Evolutionary conservation across 2,113 vertebrate species (phyloP).

Genomic region (Toxotes chatareus): DNA sequence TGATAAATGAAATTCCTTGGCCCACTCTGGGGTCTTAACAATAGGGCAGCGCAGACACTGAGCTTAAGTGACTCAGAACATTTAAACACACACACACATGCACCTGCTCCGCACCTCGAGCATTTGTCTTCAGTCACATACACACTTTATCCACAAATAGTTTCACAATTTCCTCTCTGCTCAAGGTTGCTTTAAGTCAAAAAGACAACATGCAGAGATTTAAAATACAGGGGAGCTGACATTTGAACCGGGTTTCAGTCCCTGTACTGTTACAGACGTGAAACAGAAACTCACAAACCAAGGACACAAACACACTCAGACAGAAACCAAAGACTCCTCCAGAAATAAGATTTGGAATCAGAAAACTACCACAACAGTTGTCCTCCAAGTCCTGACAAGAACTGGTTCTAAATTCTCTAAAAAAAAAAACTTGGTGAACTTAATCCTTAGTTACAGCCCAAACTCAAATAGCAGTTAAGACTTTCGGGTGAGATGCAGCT

Average conservation of each 20-base stretch:
- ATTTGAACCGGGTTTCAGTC: not conserved
- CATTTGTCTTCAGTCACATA: constrained; percentile 10
- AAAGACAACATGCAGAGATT: not conserved
- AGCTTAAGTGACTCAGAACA: constrained; percentile 49
- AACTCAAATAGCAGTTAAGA: no score
- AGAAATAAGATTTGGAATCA: not conserved
- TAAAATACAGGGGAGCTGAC: not conserved
- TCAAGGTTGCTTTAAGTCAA: constrained; percentile 13
- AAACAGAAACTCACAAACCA: not conserved
- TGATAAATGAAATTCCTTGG: constrained; percentile 80
- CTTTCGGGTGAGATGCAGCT: no score
- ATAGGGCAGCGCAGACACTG: constrained; percentile 52
- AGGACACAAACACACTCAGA: constrained; percentile 1
- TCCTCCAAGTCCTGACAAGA: not conserved
- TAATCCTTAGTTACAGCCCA: no score
- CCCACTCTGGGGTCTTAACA: constrained; percentile 58
- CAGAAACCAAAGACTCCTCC: not conserved
- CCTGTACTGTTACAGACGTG: not conserved
- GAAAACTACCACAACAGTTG: no score
- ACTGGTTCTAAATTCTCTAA: no score
- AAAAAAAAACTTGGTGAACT: no score
- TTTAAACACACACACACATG: constrained; percentile 1
- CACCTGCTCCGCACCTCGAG: constrained; percentile 39
- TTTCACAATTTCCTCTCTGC: not conserved
- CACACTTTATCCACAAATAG: not conserved